A percentile compares a stretch with the other conserved stretches of the same genome.
Conservation (phyloP, 1,140 invertebrate genomes). For the Fopius arisanus region DNA sequence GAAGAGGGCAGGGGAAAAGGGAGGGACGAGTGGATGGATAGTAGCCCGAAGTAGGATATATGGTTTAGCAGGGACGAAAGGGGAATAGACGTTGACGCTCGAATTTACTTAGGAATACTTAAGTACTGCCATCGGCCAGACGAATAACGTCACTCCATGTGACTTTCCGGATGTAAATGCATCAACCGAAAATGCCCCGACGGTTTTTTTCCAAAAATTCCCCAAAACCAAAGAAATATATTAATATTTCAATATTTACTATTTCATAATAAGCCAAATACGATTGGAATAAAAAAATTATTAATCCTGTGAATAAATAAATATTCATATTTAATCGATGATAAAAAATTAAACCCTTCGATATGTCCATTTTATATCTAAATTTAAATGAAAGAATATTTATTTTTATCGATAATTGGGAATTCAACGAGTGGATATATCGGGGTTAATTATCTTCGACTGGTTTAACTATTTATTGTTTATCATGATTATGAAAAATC, state of each 20-base stretch:
- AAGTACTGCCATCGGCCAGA: constrained; percentile 40
- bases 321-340: too few species aligned
- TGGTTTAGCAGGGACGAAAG: constrained; percentile 1
- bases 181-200: background rate
- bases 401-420: too few species aligned
- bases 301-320: too few species aligned
- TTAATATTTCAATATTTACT: too few species aligned
- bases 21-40: background rate
- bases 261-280: too few species aligned
- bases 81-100: constrained; percentile 34
- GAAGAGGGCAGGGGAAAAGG: constrained; percentile 6
- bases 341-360: too few species aligned
- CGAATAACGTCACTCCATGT: constrained; percentile 8
- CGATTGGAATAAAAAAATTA: too few species aligned
- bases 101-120: constrained; percentile 56
- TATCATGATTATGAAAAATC: constrained; percentile 53
- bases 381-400: too few species aligned
- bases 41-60: constrained; percentile 7
- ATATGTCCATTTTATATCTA: too few species aligned
- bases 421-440: background rate
- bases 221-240: too few species aligned
- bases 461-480: constrained; percentile 54
- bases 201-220: too few species aligned
- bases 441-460: background rate
- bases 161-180: background rate